Evolutionary conservation across 2,113 vertebrate genomes (phyloP), one percentile per base, ranked within the genome.

Genomic region (Clupea harengus): DNA sequence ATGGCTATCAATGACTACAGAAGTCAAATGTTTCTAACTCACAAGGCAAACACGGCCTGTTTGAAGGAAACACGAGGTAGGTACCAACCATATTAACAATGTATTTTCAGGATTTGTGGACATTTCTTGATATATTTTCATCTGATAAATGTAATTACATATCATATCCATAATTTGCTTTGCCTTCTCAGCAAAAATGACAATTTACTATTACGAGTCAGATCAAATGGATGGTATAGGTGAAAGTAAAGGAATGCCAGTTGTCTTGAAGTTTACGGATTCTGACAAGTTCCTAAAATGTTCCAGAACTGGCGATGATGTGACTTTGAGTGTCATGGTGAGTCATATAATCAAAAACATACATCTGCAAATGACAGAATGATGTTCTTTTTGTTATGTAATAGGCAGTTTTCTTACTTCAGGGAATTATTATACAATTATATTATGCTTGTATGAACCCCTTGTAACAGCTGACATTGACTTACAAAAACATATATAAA

Each of bases 251-350:
- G 90, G 90, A 13, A n/a, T 60, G 17, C 89, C 90, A 9, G 90
- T 92, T 83, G 86, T 90, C 22, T 78, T 92, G 49, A 90, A 91
- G 32, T 90, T 91, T 75, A 89, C 82, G 3, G 64, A 25, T 45
- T 83, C 89, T 1, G 45, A 86, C 2, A 87, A 82, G 45, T 92
- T 86, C 81, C 87, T 92, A 15, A 50, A 83, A 44, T 92, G 91
- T 47, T 60, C 82, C 3, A 80, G 15, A 6, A 81, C 32, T 4
- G 60, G 13, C 47, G 47, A 49, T 49, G 47, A 82, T 11, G 82
- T 86, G 17, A 60, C 81, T 57, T 49, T 92, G 32, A 85, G 10
- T 22, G 20, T 92, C 5, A 83, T 85, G 86, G 91, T 92, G 82
- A 67, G 89, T 86, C 47, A 11, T 49, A 39, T 39, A 39, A 39